phyloP scores from a whole-genome alignment of 1,140 invertebrate genomes.

The Oryzaephilus surinamensis region DNA sequence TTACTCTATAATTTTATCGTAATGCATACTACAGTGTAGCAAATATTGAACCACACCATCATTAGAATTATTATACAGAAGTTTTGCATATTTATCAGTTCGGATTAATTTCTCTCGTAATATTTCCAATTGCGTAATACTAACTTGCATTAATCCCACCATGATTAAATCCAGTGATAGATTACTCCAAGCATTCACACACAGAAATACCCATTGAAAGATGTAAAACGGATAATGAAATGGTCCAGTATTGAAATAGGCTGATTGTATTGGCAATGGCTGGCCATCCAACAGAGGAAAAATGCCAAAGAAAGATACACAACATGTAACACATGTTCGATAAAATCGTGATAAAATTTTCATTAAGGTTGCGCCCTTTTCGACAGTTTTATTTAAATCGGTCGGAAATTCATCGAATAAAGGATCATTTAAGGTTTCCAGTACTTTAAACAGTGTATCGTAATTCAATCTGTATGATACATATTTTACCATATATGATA shows the following conservation, averaged over 20 bases:
- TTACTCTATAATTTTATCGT: neutral
- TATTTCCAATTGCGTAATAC: neutral
- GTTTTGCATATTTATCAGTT: neutral
- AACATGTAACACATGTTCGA: neutral
- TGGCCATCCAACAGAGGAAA: neutral
- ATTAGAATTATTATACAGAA: neutral
- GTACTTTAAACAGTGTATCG: neutral
- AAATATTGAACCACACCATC: neutral
- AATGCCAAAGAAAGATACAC: neutral
- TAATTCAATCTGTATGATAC: neutral
- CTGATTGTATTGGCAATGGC: neutral
- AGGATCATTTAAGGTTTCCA: neutral
- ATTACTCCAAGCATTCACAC: neutral
- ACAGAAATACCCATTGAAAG: neutral
- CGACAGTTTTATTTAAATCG: neutral
- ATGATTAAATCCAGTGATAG: neutral
- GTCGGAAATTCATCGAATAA: neutral
- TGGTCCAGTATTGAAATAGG: neutral
- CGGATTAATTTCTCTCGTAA: neutral
- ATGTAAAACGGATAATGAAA: neutral
- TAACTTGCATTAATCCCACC: neutral
- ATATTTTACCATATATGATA: neutral
- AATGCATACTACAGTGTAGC: neutral
- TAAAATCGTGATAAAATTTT: neutral
- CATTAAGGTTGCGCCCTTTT: too few species aligned